Evolutionary conservation across 2,888 invertebrate species (phyloP), one percentile per base, ranked within the genome.

Genomic region (Tortricodes alternella): DNA sequence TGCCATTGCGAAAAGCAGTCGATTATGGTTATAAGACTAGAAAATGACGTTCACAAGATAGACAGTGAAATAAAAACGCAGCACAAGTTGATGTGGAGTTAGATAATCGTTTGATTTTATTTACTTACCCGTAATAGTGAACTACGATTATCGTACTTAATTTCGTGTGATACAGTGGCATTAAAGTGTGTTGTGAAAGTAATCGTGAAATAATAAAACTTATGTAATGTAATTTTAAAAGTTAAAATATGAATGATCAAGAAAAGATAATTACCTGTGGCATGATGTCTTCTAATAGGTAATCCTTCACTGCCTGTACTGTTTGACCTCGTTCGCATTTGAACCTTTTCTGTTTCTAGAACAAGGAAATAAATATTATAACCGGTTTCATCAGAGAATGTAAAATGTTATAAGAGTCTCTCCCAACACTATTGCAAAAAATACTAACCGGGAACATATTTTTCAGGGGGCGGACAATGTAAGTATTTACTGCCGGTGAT

Each of bases 401-500:
- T n/a, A n/a, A n/a, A n/a, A n/a, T n/a, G n/a, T n/a, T n/a, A n/a
- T n/a, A n/a, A n/a, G n/a, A n/a, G n/a, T n/a, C n/a, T n/a, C n/a
- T n/a, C n/a, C n/a, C n/a, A n/a, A n/a, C n/a, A n/a, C n/a, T n/a
- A n/a, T n/a, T n/a, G n/a, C n/a, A 27, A 37, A 9, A 13, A 18
- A 11, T 13, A 62, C 74, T 59, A 63, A 91, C 91, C 91, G 77
- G 87, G 85, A 76, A 73, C 87, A 85, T 88, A 93, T 81, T 92
- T 93, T 70, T 92, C 87, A 66, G 95, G 95, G 61, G 94, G 95
- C 68, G 94, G 94, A 80, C 95, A 95, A 88, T 96, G 96, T 72
- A 96, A 92, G 85, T 94, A 93, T 81, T 94, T 94, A 91, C 95
- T 94, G 88, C 96, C 96, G 71, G 95, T 93, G 76, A 95, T 94